Evolutionary conservation across 2,797 vertebrate species (phyloP), one percentile per base, ranked within the genome.

Genomic region (Xyrichtys novacula): DNA sequence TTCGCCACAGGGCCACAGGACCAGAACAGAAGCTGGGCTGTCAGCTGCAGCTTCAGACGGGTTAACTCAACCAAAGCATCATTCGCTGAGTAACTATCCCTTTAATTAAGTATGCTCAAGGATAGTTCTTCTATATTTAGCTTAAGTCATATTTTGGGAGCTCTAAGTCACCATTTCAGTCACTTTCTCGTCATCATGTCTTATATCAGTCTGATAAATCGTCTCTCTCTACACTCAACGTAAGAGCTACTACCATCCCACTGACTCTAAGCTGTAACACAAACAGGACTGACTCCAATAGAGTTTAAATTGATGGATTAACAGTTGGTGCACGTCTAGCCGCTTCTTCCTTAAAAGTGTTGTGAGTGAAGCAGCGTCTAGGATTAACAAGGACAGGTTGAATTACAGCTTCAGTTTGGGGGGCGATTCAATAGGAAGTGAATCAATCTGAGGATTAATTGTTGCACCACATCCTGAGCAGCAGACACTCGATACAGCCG

Each of bases 391-490:
- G 86, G 88, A 88, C 90, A 88, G 89, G 81, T 93, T 89, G 75
- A 90, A 89, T 95, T 95, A 91, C 94, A 88, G 75, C 82, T 89
- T 82, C 76, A 91, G 89, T 92, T 93, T 91, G 86, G 91, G 85
- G 85, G 91, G 91, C 92, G 90, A 93, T 93, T 93, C 91, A 93
- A 92, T 90, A 93, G 93, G 93, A 95, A 95, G 92, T 91, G 89
- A 93, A 94, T 93, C 94, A 94, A 94, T 95, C 90, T 87, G 87
- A 92, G 92, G 93, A 94, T 93, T 93, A 94, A 94, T 94, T 94
- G 94, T 92, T 93, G 91, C 88, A 89, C 92, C 91, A 92, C 92
- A 94, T 94, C 92, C 93, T 94, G 93, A 92, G 91, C 72, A 86
- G 86, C 81, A 84, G 92, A 93, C 88, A 94, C 83, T 87, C 69